A percentile compares a stretch with the other conserved stretches of the same genome.
Evolutionary conservation across 2,797 vertebrate species (phyloP).

Genomic region (Euthynnus affinis): DNA sequence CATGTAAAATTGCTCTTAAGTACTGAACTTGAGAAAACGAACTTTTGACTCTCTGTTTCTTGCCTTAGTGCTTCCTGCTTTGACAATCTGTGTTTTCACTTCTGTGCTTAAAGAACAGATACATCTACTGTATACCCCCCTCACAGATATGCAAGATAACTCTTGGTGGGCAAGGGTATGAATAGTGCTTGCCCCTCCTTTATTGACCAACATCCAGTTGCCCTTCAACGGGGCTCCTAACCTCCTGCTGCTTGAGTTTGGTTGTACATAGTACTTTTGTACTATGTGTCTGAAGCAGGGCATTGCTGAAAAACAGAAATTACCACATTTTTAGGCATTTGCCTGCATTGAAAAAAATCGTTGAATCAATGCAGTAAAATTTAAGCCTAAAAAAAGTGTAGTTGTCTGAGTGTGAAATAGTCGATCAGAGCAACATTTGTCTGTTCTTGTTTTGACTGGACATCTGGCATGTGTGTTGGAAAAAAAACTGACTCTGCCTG

Average conservation of each 20-base stretch:
- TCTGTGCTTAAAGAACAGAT: constrained; percentile 1
- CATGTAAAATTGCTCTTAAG: too few species aligned
- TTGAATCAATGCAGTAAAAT: background rate
- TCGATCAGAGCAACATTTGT: constrained; percentile 50
- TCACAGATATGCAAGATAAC: constrained; percentile 7
- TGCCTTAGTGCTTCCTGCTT: constrained; percentile 7
- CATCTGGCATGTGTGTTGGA: constrained; percentile 55
- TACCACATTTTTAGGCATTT: background rate
- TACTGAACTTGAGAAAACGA: too few species aligned
- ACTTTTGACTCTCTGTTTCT: background rate
- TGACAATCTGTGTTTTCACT: background rate
- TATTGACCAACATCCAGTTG: constrained; percentile 46
- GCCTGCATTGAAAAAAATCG: background rate
- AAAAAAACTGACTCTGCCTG: constrained; percentile 31
- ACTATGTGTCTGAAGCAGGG: constrained; percentile 13
- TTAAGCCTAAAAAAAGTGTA: background rate
- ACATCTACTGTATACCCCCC: background rate
- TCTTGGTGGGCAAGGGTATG: constrained; percentile 9
- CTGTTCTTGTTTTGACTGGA: constrained; percentile 52
- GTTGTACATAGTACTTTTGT: background rate
- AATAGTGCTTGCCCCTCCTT: constrained; percentile 15
- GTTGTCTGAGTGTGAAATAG: constrained; percentile 19
- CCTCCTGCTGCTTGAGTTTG: constrained; percentile 31
- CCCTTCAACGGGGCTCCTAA: constrained; percentile 24
- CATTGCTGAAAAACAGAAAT: constrained; percentile 22